Evolutionary conservation across 2,888 invertebrate genomes (phyloP).

Genomic region (Congeria kusceri): DNA sequence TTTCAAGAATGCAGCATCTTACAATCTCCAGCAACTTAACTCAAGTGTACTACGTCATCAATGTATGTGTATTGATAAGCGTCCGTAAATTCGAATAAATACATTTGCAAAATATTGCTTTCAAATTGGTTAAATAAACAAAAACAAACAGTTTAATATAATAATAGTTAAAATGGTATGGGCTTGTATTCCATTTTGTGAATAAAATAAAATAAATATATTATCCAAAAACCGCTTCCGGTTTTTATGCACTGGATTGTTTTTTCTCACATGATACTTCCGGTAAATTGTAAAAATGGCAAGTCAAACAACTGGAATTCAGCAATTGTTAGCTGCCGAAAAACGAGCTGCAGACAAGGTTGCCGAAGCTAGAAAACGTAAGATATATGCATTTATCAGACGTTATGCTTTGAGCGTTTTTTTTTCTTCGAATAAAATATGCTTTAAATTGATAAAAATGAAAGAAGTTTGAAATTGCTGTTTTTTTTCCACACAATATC

Average conservation of each 20-base stretch:
- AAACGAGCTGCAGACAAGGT: constrained; percentile 99
- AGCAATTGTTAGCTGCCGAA: constrained; percentile 98
- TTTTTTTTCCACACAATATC: too few relatives aligned
- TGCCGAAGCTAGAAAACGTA: constrained; percentile 97
- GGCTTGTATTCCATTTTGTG: background rate
- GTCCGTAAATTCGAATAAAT: background rate
- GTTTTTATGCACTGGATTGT: constrained; percentile 38
- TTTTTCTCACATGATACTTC: constrained; percentile 65
- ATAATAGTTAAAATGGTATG: background rate
- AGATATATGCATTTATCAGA: constrained; percentile 38
- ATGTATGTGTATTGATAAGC: constrained; percentile 30
- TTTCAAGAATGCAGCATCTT: constrained; percentile 52
- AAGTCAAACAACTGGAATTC: constrained; percentile 99
- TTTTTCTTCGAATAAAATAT: too few relatives aligned
- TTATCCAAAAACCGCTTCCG: constrained; percentile 26
- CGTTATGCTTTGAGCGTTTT: too few relatives aligned
- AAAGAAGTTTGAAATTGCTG: too few relatives aligned
- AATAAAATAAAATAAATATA: background rate
- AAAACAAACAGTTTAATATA: too few relatives aligned
- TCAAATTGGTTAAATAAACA: too few relatives aligned
- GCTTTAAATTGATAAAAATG: too few relatives aligned
- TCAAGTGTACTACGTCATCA: constrained; percentile 61
- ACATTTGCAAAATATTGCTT: background rate
- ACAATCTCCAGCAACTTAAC: constrained; percentile 33
- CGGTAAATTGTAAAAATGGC: constrained; percentile 89